phyloP scores from a whole-genome alignment of 2,113 vertebrate species.

The Peromyscus maniculatus region DNA sequence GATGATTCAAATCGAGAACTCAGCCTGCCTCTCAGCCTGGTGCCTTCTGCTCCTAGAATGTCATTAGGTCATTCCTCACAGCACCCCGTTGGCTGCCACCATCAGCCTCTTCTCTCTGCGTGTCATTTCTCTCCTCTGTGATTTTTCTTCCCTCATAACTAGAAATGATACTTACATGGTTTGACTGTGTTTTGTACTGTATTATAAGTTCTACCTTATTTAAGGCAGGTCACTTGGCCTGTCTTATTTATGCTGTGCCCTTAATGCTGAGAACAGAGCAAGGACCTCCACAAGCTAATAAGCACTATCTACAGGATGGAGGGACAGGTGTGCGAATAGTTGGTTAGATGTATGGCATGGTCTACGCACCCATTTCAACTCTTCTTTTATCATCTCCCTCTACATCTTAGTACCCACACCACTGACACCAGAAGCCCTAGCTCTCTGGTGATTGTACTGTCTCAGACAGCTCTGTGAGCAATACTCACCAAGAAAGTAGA shows the following conservation, averaged over 20 bases:
- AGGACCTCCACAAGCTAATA: neutral
- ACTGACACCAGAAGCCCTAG: neutral
- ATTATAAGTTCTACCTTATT: neutral
- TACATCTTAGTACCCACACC: neutral
- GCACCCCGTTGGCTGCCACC: neutral
- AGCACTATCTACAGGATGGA: neutral
- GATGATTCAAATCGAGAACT: neutral
- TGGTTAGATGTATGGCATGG: too few relatives aligned
- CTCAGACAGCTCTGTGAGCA: neutral
- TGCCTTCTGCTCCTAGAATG: neutral
- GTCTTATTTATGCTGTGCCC: neutral
- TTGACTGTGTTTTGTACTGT: neutral
- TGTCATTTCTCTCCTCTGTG: neutral
- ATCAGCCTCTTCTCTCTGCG: neutral
- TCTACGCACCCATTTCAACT: neutral
- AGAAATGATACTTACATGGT: neutral
- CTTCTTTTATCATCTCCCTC: neutral
- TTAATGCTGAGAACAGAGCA: neutral
- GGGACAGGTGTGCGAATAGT: neutral
- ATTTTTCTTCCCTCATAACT: neutral
- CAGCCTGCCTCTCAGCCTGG: fast-evolving
- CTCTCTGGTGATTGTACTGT: neutral
- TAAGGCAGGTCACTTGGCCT: neutral
- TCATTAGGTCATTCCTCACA: neutral
- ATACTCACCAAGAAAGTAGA: neutral